Evolutionary conservation across 1,140 invertebrate genomes (phyloP), one percentile per base, ranked within the genome.

Genomic region (Phymastichus coffea): DNA sequence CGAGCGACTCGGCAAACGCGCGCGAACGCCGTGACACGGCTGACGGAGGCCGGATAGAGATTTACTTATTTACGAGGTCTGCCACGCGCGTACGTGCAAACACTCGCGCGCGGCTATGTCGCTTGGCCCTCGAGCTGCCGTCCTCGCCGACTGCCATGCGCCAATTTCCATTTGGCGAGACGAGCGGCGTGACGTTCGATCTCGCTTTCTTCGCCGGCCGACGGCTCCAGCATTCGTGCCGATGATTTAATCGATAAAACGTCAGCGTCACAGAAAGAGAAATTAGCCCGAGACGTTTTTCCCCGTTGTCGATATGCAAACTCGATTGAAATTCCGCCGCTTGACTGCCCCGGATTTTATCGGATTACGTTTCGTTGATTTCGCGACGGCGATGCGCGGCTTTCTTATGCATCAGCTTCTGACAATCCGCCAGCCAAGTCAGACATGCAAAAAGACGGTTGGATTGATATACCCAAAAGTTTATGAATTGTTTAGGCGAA

Each of bases 11-110:
- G 17, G 14, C 20, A 2, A 20, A 20, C 8, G 14, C 20, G 20
- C 17, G 9, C 20, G 15, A n/a, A 12, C 7, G 8, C 20, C 12
- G 38, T 17, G 33, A 7, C 19, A 38, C 23, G 23, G 6, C 8
- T 17, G 15, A n/a, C 15, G 33, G 15, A 17, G 47, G 40, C 25
- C 43, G 10, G 26, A 44, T 40, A 55, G 54, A 57, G 43, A 26
- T 48, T 57, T 43, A 49, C 55, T 57, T 49, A 57, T 57, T 57
- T 49, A 49, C 46, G 55, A 48, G 10, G 9, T 49, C 7, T n/a
- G n/a, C n/a, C n/a, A n/a, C n/a, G n/a, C n/a, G n/a, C n/a, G n/a
- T n/a, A n/a, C n/a, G n/a, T n/a, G n/a, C n/a, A n/a, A n/a, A n/a
- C n/a, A n/a, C n/a, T n/a, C n/a, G n/a, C n/a, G n/a, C n/a, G n/a